Conservation (phyloP, 2,888 invertebrate genomes). For the Boloria euphrosyne region DNA sequence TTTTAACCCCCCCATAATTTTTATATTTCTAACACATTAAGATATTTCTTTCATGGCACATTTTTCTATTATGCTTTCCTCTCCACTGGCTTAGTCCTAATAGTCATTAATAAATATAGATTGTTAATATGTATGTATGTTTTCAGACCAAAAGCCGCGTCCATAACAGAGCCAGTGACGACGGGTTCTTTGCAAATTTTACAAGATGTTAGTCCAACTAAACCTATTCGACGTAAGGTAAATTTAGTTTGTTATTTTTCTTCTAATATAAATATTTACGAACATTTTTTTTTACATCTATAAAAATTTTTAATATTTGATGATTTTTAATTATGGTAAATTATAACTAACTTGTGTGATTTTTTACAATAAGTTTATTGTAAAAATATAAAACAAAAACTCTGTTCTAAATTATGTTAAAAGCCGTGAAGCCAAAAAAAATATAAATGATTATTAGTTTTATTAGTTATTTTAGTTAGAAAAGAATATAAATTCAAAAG, state of each 20-base stretch:
- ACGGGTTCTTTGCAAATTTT: slow-evolving; percentile 69
- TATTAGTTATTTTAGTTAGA: no score
- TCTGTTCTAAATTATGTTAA: no score
- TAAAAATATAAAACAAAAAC: no score
- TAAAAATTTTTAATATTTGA: no score
- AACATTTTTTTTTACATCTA: no score
- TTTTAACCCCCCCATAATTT: not conserved
- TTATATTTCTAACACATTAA: slow-evolving; percentile 1
- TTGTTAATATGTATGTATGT: slow-evolving; percentile 2
- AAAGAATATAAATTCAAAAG: no score
- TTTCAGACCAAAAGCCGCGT: slow-evolving; percentile 73
- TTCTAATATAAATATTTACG: no score
- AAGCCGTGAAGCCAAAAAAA: no score
- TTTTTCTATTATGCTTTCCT: slow-evolving; percentile 26
- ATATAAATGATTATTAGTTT: no score
- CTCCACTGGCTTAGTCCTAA: slow-evolving; percentile 16
- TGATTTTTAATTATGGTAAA: no score
- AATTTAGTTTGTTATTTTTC: not conserved
- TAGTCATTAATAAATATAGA: not conserved
- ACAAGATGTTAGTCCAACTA: slow-evolving; percentile 75
- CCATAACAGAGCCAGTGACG: slow-evolving; percentile 66
- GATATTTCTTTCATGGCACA: slow-evolving; percentile 19
- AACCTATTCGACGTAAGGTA: slow-evolving; percentile 74
- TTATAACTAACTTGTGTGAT: no score
- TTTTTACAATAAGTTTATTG: no score